Conservation (phyloP, 2,888 invertebrate species). For the Euplagia quadripunctaria region DNA sequence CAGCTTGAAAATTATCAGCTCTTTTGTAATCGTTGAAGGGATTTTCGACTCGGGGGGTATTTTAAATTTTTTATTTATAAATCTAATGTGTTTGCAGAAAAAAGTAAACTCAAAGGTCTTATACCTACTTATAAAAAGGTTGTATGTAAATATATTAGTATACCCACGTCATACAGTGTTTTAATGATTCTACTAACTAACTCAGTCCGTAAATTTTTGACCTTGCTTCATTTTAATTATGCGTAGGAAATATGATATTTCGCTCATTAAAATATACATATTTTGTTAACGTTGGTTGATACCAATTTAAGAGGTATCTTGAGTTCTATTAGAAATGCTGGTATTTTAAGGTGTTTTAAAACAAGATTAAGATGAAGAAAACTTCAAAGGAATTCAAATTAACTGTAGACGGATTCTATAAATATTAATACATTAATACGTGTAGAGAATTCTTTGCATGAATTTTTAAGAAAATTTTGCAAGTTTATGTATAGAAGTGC, state of each 20-base stretch:
- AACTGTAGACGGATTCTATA: neutral
- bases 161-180: neutral
- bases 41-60: too few species aligned
- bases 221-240: neutral
- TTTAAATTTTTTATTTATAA: too few species aligned
- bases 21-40: too few species aligned
- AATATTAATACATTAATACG: too few species aligned
- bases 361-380: neutral
- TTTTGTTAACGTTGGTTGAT: neutral
- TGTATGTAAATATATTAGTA: neutral
- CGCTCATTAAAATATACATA: conserved; percentile 8
- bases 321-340: neutral
- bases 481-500: too few species aligned
- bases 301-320: neutral
- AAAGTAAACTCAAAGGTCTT: too few species aligned
- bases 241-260: neutral
- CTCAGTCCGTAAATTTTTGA: neutral
- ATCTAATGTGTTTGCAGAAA: too few species aligned
- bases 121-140: neutral
- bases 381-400: neutral
- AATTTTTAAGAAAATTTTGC: too few species aligned
- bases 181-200: neutral
- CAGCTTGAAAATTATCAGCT: too few species aligned
- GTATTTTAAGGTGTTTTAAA: neutral
- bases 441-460: too few species aligned